Conservation (phyloP, 2,888 invertebrate species). For the Dilophus febrilis region DNA sequence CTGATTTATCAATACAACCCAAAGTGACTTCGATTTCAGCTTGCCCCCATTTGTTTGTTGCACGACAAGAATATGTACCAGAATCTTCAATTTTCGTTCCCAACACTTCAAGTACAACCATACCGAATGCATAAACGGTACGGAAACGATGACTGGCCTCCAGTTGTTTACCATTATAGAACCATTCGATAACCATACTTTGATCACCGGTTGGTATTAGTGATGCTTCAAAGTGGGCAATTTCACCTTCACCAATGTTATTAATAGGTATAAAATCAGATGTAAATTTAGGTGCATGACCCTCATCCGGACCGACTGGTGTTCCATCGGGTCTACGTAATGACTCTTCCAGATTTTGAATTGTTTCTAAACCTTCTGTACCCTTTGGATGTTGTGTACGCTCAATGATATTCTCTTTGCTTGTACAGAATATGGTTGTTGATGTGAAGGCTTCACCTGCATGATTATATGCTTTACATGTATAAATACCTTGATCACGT, state of each 20-base stretch:
- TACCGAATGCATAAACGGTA: conserved; percentile 93
- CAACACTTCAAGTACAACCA: conserved; percentile 89
- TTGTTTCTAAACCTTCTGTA: conserved; percentile 79
- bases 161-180: conserved; percentile 78
- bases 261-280: conserved; percentile 68
- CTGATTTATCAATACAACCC: conserved; percentile 67
- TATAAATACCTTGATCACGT: conserved; percentile 85
- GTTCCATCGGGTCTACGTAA: conserved; percentile 53
- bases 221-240: conserved; percentile 94
- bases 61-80: conserved; percentile 74
- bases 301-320: conserved; percentile 54
- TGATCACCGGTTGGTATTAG: conserved; percentile 87
- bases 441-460: conserved; percentile 85
- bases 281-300: conserved; percentile 74
- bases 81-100: conserved; percentile 88
- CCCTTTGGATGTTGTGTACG: conserved; percentile 89
- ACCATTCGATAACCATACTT: conserved; percentile 90
- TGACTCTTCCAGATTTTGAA: conserved; percentile 79
- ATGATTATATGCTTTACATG: conserved; percentile 77
- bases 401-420: conserved; percentile 69
- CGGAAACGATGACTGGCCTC: conserved; percentile 79
- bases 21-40: conserved; percentile 72
- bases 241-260: conserved; percentile 84
- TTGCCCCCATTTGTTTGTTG: conserved; percentile 44
- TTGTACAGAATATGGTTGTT: conserved; percentile 68